Conservation (phyloP, 1,140 invertebrate species). For the Drosophila hydei region DNA sequence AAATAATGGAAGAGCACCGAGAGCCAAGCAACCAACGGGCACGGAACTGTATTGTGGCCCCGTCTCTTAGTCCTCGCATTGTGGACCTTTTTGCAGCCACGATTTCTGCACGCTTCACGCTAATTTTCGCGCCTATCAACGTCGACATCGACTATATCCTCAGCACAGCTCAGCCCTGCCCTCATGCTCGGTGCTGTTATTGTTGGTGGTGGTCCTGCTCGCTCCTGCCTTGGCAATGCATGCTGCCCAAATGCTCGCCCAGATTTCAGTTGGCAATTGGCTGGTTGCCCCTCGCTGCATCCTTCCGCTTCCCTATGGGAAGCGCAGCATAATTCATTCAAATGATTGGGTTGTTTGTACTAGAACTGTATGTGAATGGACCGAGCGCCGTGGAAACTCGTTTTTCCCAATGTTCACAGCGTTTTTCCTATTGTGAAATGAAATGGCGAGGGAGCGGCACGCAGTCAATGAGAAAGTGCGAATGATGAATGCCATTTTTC, state of each 20-base stretch:
- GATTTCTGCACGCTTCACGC: slow-evolving; percentile 82
- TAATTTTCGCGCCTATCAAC: slow-evolving; percentile 78
- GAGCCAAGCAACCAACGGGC: slow-evolving; percentile 5
- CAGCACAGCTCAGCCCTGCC: slow-evolving; percentile 6
- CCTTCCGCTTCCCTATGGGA: slow-evolving; percentile 51
- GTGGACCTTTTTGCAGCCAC: slow-evolving; percentile 60
- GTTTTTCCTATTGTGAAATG: slow-evolving; percentile 39
- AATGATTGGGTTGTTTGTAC: slow-evolving; percentile 79
- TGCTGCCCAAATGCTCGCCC: slow-evolving; percentile 5
- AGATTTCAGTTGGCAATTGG: slow-evolving; percentile 35
- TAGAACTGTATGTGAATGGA: slow-evolving; percentile 20
- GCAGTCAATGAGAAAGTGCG: neutral
- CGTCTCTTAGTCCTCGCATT: neutral
- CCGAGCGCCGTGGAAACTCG: slow-evolving; percentile 61
- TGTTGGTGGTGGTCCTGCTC: slow-evolving; percentile 21
- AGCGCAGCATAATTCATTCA: slow-evolving; percentile 72
- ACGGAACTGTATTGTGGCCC: neutral
- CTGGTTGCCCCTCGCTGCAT: slow-evolving; percentile 25
- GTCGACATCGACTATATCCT: slow-evolving; percentile 28
- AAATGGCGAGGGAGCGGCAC: slow-evolving; percentile 6
- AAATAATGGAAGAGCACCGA: slow-evolving; percentile 65
- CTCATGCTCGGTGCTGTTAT: slow-evolving; percentile 10
- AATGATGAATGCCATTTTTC: slow-evolving; percentile 12
- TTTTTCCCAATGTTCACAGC: slow-evolving; percentile 63
- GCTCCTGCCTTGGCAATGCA: slow-evolving; percentile 13